Evolutionary conservation across 2,888 invertebrate species (phyloP).

Genomic region (Acanthococcus lagerstroemiae): DNA sequence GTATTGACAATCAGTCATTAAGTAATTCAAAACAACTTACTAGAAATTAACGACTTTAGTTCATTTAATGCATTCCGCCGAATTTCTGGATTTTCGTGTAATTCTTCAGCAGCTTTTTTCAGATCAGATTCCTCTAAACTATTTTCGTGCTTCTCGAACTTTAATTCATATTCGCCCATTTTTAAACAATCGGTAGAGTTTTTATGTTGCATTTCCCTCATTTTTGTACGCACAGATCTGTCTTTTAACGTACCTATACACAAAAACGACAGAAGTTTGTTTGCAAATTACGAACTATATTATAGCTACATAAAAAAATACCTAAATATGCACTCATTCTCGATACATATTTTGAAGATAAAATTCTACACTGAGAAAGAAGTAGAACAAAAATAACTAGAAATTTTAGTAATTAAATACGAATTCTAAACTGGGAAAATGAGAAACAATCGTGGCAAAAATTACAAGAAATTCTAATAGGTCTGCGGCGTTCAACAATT

Average conservation of each 20-base stretch:
- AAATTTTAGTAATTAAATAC: neutral
- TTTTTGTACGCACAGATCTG: too few species aligned
- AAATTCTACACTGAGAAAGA: neutral
- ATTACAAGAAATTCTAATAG: too few species aligned
- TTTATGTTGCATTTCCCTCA: too few species aligned
- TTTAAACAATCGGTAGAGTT: neutral
- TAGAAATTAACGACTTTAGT: conserved; percentile 52
- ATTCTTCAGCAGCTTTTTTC: conserved; percentile 48
- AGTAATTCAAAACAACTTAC: conserved; percentile 46
- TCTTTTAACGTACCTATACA: too few species aligned
- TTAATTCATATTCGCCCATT: conserved; percentile 11
- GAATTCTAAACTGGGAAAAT: too few species aligned
- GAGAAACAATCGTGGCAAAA: too few species aligned
- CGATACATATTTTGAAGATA: neutral
- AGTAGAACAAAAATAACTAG: neutral
- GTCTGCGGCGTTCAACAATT: too few species aligned
- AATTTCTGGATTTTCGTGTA: conserved; percentile 57
- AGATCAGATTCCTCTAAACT: neutral
- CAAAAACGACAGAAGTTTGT: too few species aligned
- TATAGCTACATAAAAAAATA: too few species aligned
- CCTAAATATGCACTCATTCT: too few species aligned
- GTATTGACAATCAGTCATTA: too few species aligned
- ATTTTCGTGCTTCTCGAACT: conserved; percentile 16
- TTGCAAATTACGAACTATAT: too few species aligned
- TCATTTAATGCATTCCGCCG: conserved; percentile 49